Conservation (phyloP, 2,113 vertebrate species). For the Cyanoramphus novaezelandiae region DNA sequence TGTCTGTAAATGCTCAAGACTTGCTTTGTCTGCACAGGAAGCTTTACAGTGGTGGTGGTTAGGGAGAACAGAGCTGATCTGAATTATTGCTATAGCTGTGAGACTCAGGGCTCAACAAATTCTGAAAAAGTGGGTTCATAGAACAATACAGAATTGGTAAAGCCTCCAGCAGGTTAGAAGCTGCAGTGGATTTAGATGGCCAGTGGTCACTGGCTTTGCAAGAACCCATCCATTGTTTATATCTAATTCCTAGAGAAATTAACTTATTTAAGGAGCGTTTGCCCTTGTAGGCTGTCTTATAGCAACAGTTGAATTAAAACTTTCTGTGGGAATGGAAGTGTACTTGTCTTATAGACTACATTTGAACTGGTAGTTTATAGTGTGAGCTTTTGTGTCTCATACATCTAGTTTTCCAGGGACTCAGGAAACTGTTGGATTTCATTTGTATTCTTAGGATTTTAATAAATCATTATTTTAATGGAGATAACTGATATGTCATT, state of each 20-base stretch:
- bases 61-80: background rate
- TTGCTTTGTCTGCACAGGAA: background rate
- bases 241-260: background rate
- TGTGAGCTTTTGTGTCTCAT: background rate
- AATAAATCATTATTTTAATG: background rate
- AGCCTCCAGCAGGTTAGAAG: accelerated
- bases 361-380: background rate
- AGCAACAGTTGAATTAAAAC: background rate
- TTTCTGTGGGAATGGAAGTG: background rate
- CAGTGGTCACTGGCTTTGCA: too few relatives aligned
- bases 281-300: background rate
- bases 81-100: accelerated
- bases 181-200: background rate
- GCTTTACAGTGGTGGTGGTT: accelerated
- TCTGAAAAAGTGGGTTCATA: background rate
- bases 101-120: background rate
- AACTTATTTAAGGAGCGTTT: background rate
- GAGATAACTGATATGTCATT: background rate
- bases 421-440: background rate
- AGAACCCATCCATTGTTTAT: background rate
- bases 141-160: background rate
- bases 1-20: background rate
- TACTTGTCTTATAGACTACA: background rate
- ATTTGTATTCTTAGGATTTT: background rate
- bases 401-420: background rate